phyloP scores from a whole-genome alignment of 2,113 vertebrate genomes.

The Scophthalmus maximus region DNA sequence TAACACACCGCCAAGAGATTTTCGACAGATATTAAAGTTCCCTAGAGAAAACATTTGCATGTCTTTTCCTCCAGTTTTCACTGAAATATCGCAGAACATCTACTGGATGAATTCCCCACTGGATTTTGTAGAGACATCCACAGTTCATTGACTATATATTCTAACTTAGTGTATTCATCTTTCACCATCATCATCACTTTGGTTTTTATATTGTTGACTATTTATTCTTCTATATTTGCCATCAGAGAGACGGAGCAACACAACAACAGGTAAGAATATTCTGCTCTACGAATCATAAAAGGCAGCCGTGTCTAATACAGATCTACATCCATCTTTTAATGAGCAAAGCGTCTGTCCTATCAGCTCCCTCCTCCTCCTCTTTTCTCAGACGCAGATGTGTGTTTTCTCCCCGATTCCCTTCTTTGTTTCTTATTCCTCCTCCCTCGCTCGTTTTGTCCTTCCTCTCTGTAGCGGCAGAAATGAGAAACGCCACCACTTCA shows the following conservation, averaged over 20 bases:
- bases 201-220: not conserved
- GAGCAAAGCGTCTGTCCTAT: constrained; percentile 14
- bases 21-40: not conserved
- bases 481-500: constrained; percentile 54
- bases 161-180: not conserved
- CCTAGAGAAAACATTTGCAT: not conserved
- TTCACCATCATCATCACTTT: not conserved
- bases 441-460: constrained; percentile 14
- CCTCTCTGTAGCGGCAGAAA: constrained; percentile 29
- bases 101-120: not conserved
- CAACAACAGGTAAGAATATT: constrained; percentile 8
- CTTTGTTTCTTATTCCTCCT: constrained; percentile 15
- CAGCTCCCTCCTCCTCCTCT: not conserved
- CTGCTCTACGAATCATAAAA: constrained; percentile 16
- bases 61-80: not conserved
- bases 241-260: constrained; percentile 28
- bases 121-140: no score
- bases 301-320: constrained; percentile 11
- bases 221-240: no score
- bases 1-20: not conserved
- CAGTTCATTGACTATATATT: not conserved
- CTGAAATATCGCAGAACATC: no score
- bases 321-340: constrained; percentile 35
- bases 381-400: constrained; percentile 10
- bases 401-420: constrained; percentile 8